Conservation (phyloP, 1,140 invertebrate species). For the Cotesia chilonis region DNA sequence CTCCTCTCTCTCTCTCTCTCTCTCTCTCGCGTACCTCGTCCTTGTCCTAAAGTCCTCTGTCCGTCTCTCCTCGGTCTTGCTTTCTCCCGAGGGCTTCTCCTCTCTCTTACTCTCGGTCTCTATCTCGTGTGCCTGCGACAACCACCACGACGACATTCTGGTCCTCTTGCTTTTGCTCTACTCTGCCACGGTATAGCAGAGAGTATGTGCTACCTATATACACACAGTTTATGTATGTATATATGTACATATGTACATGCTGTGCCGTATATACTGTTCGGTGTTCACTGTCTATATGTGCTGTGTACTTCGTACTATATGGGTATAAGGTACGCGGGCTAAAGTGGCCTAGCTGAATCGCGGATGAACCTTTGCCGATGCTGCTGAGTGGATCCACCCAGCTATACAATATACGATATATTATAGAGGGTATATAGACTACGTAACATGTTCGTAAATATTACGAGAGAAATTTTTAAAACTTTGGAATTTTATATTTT, state of each 20-base stretch:
- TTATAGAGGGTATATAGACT: too few relatives aligned
- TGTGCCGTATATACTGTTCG: too few relatives aligned
- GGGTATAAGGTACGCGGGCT: constrained; percentile 31
- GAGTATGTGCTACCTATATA: constrained; percentile 5
- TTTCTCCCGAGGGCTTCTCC: constrained; percentile 6
- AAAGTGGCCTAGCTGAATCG: constrained; percentile 44
- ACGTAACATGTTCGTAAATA: too few relatives aligned
- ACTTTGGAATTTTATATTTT: too few relatives aligned
- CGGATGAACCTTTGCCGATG: constrained; percentile 24
- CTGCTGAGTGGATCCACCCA: constrained; percentile 16
- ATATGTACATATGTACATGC: constrained; percentile 5
- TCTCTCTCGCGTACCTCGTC: constrained; percentile 39
- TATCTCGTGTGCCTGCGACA: constrained; percentile 32
- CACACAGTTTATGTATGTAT: background rate
- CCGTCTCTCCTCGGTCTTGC: constrained; percentile 41
- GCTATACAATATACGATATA: too few relatives aligned
- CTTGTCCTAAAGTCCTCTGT: constrained; percentile 46
- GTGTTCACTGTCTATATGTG: constrained; percentile 17
- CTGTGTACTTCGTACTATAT: constrained; percentile 21
- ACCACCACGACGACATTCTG: constrained; percentile 31
- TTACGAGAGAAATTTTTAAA: too few relatives aligned
- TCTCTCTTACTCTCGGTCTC: constrained; percentile 2
- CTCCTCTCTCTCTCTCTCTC: too few relatives aligned
- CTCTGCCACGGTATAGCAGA: constrained; percentile 1
- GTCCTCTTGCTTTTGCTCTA: background rate